Base-by-base conservation (phyloP, 2,888 invertebrate genomes). In the Uropetala carovei region DNA sequence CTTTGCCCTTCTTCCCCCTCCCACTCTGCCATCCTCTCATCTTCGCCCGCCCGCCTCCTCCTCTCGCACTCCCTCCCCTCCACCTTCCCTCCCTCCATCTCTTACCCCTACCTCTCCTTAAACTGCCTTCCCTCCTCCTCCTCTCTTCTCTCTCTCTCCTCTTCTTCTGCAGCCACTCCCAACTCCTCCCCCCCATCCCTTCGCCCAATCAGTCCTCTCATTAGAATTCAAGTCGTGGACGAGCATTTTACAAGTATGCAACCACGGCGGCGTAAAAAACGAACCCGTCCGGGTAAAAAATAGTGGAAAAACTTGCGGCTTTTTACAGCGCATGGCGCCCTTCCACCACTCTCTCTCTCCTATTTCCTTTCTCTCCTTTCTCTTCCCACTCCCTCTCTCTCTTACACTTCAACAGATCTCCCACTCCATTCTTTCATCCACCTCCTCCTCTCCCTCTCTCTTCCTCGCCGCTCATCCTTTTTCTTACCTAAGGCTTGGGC, bases 151-250 rank as follows among this genome's bases (percentile, higher is more conserved):
- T 30, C 83, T 56, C 11, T 22, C 30, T 2, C n/a, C 18, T 58
- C n/a, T 8, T 22, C 60, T 60, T 86, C 3, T 2, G 59, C 59
- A 11, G 27, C 58, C 14, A 13, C 43, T 16, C 43, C 13, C 13
- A 11, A 27, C 22, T 58, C 57, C 58, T 60, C 18, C 18, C 10
- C 30, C 30, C 89, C 89, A 8, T 64, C 18, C 83, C 18, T n/a
- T 18, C 56, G n/a, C 18, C 56, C 8, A 56, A 43, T 83, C 22
- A 22, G 64, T 11, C 27, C 14, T 64, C 89, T 89, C 89, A 89
- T 89, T 89, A 89, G 89, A 89, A 89, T 89, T 89, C 89, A 60
- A 30, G 89, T 30, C 60, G 89, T 60, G 89, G 60, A 43, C 43
- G 64, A 30, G 43, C 59, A 89, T 89, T 64, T 89, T 64, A 89